Conservation (phyloP, 2,797 vertebrate genomes). For the Cyprinodon diabolis region DNA sequence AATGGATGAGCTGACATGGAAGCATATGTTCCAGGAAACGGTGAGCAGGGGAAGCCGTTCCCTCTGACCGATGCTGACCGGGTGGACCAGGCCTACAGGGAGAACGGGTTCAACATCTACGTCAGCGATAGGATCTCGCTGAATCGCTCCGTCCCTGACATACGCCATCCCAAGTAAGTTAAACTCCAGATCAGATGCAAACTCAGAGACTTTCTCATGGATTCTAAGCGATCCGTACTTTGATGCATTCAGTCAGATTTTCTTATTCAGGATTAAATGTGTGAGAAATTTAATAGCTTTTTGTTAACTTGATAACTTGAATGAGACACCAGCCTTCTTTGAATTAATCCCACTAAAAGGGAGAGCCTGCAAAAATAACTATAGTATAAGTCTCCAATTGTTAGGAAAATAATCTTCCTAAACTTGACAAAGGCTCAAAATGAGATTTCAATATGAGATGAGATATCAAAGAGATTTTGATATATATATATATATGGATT, state of each 20-base stretch:
- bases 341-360: background rate
- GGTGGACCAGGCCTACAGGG: slow-evolving; percentile 93
- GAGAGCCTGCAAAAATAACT: background rate
- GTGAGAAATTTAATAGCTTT: too few relatives aligned
- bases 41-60: slow-evolving; percentile 91
- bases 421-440: background rate
- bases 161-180: slow-evolving; percentile 93
- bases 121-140: slow-evolving; percentile 95
- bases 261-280: background rate
- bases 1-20: background rate
- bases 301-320: background rate
- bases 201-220: background rate
- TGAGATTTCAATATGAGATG: too few relatives aligned
- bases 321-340: background rate
- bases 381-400: background rate
- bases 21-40: slow-evolving; percentile 80
- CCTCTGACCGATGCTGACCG: slow-evolving; percentile 88
- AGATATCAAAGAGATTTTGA: too few relatives aligned
- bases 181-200: background rate
- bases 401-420: background rate
- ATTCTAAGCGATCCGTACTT: background rate
- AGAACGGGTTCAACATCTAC: slow-evolving; percentile 98
- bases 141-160: slow-evolving; percentile 94
- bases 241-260: background rate
- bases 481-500: too few relatives aligned